Base-by-base conservation (phyloP, 2,113 vertebrate genomes). In the Nothobranchius kuhntae region DNA sequence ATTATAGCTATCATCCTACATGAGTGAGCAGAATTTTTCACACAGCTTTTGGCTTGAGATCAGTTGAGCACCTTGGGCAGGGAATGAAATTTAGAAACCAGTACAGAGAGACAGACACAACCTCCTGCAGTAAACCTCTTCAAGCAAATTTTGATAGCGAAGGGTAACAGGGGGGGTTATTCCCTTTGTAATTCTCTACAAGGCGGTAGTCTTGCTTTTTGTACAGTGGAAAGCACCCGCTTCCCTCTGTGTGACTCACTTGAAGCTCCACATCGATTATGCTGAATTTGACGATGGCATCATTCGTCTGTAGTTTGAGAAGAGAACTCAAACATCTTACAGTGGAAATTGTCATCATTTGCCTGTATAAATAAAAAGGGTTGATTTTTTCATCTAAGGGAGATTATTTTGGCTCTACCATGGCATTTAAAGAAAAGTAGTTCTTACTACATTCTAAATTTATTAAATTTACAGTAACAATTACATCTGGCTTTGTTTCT, bases 61-160 rank as follows among this genome's bases (percentile, higher is more conserved):
- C 83, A 84, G 78, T 80, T 80, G 72, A 80, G 72, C 75, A 89
- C 87, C 87, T 87, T 85, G 84, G 87, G 85, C 80, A 78, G 68
- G 58, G 80, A 82, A 84, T 69, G 68, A 87, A 90, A 89, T 86
- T 86, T 83, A 88, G 82, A 85, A 48, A 87, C 53, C 30, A 52
- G 76, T 76, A 75, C 61, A 36, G 13, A 45, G 68, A 89, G 80
- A 89, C 81, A 84, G 79, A 83, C 86, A 81, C 71, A 86, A 77
- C 78, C 78, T 87, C 87, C 82, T 21, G 64, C 89, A 85, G 85
- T 82, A 82, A 89, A 88, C 87, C 87, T 77, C 89, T 90, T 85
- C 80, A 61, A 66, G 87, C 82, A 82, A 89, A 87, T 91, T 87
- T 81, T 85, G 85, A 89, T 88, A 88, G 83, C 76, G 9, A 47